Conservation (phyloP, 2,113 vertebrate genomes). For the Proterorhinus semilunaris region DNA sequence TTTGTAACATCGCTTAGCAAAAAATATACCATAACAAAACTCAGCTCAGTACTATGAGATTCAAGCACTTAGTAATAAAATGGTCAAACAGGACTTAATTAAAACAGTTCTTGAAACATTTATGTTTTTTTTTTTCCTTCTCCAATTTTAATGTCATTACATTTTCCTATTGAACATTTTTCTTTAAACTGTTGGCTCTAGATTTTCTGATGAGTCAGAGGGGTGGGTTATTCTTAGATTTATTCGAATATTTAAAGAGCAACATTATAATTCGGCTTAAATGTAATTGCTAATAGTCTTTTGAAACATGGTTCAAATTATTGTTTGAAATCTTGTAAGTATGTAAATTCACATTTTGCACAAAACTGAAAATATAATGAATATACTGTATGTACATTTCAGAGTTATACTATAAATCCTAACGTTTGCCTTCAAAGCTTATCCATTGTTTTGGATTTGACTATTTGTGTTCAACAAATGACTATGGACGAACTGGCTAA, state of each 20-base stretch:
- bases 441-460: neutral
- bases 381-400: neutral
- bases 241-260: neutral
- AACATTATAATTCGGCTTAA: neutral
- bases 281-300: neutral
- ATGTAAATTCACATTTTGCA: constrained; percentile 1
- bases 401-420: neutral
- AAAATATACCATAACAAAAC: neutral
- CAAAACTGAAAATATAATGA: neutral
- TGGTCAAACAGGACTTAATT: neutral
- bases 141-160: neutral
- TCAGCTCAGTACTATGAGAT: neutral
- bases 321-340: neutral
- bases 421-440: neutral
- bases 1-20: neutral
- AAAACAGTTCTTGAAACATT: neutral
- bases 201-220: neutral
- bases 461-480: neutral
- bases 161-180: neutral
- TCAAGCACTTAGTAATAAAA: constrained; percentile 3
- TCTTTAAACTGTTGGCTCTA: neutral
- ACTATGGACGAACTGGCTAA: neutral
- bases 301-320: neutral
- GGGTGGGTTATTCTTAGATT: neutral
- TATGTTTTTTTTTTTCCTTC: neutral